Base-by-base conservation (phyloP, 2,888 invertebrate genomes). In the Phengaris alcon region DNA sequence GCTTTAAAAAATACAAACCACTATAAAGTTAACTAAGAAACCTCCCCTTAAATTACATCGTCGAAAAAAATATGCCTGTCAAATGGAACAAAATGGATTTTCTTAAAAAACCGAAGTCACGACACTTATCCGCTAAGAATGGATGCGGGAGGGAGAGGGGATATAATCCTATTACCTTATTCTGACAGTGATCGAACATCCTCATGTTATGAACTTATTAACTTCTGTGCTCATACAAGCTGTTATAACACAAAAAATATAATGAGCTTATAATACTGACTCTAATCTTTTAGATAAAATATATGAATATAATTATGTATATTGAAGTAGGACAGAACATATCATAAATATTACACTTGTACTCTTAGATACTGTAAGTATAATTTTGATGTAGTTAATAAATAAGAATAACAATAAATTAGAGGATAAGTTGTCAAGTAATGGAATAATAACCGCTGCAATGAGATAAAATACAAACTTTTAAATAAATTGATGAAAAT, bases 101-200 rank as follows among this genome's bases (percentile, higher is more conserved):
- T 81, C 79, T 79, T 77, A 79, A 82, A 82, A 82, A 77, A 78
- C 79, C 78, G 81, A 80, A 84, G 84, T 82, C 82, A 77, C 80
- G 77, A 74, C 78, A 78, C 75, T 80, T 78, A 80, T 81, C 82
- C 80, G 77, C 64, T 64, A 64, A 64, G 64, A 64, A 64, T 64
- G 64, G 35, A 12, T 35, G 64, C 13, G 64, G 64, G 76, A 80
- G 80, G 79, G 80, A 80, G 77, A 79, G 82, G 83, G 82, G 77
- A 81, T 74, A 77, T 88, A 87, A 88, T 88, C 86, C 84, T 83
- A 87, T 87, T 87, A 88, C 77, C 78, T 72, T 35, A 35, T 35
- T 74, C 78, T 86, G 88, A 88, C 88, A 86, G 81, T 87, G 84
- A 87, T 86, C 84, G 82, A 80, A 83, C 79, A 84, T 86, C 83